Conservation (phyloP, 2,888 invertebrate species). For the Ophion costatus region DNA sequence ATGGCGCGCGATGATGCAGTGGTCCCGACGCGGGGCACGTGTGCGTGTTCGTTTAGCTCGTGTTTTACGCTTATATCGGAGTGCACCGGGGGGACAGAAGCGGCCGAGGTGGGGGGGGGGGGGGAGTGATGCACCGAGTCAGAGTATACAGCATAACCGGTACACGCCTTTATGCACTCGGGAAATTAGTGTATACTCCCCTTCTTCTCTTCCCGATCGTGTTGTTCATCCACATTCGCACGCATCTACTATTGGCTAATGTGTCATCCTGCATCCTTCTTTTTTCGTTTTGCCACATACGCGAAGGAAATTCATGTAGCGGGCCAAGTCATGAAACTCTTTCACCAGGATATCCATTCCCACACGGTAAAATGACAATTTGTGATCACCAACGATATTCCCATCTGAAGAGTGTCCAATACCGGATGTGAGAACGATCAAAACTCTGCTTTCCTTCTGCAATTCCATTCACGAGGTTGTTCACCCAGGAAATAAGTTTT, state of each 20-base stretch:
- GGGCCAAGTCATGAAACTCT: neutral
- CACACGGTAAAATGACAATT: no score
- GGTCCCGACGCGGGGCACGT: conserved; percentile 78
- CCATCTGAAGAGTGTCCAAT: no score
- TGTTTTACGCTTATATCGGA: conserved; percentile 69
- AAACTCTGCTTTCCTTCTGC: no score
- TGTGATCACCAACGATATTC: no score
- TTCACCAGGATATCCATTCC: no score
- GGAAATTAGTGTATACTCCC: conserved; percentile 64
- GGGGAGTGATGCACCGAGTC: conserved; percentile 56
- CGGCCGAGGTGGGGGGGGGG: conserved; percentile 24
- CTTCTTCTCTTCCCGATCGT: conserved; percentile 5
- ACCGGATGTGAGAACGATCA: no score
- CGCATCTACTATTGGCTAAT: conserved; percentile 61
- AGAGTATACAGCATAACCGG: conserved; percentile 42
- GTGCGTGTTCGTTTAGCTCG: conserved; percentile 76
- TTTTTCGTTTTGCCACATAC: conserved; percentile 20
- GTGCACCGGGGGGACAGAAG: conserved; percentile 35
- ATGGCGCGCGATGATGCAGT: conserved; percentile 83
- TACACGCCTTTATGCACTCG: conserved; percentile 66
- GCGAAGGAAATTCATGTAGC: neutral
- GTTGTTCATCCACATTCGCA: conserved; percentile 52
- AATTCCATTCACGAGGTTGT: no score
- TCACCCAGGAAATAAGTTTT: no score
- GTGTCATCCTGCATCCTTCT: conserved; percentile 11